Base-by-base conservation (phyloP, 2,888 invertebrate genomes). In the Protonemura montana region DNA sequence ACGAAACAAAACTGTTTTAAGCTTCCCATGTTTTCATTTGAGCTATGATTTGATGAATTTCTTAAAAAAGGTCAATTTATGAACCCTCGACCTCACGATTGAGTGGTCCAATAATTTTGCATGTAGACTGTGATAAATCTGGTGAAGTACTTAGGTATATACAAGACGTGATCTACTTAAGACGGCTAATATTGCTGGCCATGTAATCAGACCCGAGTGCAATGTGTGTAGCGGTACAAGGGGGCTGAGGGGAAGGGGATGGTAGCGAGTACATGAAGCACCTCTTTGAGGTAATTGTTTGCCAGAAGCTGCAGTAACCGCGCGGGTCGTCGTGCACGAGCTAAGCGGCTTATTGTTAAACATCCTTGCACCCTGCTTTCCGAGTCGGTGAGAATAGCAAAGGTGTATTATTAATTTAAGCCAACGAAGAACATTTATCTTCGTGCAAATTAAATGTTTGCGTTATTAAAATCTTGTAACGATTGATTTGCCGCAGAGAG, bases 101-200 rank as follows among this genome's bases (percentile, higher is more conserved):
- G 13, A 21, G 59, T 7, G 59, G 59, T 21, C 59, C 13, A 13
- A 59, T 59, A 10, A 59, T 59, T 59, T 59, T 21, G 16, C 7
- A 21, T 21, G 59, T 59, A 16, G 59, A 35, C 5, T 3, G 35
- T 16, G 59, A 59, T 59, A 59, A 13, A 59, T 13, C 59, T 59
- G 59, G 13, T 21, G 59, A 10, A 16, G 59, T 59, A 59, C 59
- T 59, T 59, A 59, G 59, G 16, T 21, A 10, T 10, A 13, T 59
- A 59, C 59, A 59, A 59, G 59, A 13, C 59, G 59, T 59, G 59
- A 59, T 59, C 59, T 59, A 59, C 59, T 59, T 59, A 59, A 59
- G 59, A 59, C 21, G 21, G 59, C 59, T 59, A 59, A 59, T 59
- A 59, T 59, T 59, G 59, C 21, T 21, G 3, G 59, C 59, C 59